Base-by-base conservation (phyloP, 2,797 vertebrate species). In the Cossypha niveicapilla region DNA sequence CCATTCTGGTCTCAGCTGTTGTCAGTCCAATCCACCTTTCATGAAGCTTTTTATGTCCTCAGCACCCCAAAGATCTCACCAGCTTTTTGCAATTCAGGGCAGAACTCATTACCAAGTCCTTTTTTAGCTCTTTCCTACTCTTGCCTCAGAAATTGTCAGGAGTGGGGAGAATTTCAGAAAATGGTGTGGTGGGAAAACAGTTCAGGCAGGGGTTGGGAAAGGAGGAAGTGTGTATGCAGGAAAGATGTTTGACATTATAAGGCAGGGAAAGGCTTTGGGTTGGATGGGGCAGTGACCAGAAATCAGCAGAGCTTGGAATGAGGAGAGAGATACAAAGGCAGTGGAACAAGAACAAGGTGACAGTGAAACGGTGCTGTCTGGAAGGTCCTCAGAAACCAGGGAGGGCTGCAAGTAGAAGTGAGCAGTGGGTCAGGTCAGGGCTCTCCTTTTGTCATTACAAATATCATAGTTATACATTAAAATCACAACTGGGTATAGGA, bases 401-500 rank as follows among this genome's bases (percentile, higher is more conserved):
- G 34, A 79, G 30, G 57, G 62, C 53, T 54, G 32, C 22, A 74
- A 76, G 81, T 21, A 51, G 66, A 91, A 87, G 53, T 10, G 37
- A 57, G 1, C 8, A 28, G 78, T 60, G 32, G 37, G 68, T 94
- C 24, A 71, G 68, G 81, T 53, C 57, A 88, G 50, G 73, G 48
- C 65, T 94, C 91, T 95, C 93, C 81, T 96, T 95, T 71, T 92
- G 67, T 93, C 41, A 76, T 85, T 15, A 67, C 57, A 77, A 88
- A 32, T 48, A 80, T 8, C 50, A 34, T 25, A 50, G 75, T 44
- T 81, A 81, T 97, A 98, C 97, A 97, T 94, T 96, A 97, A 97
- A 97, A 96, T 98, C 96, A 94, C 84, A 94, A 96, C 86, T 83
- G 94, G 97, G 97, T 96, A 98, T 98, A 98, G 97, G 95, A 97